Evolutionary conservation across 2,797 vertebrate genomes (phyloP).

Genomic region (Catamblyrhynchus diadema): DNA sequence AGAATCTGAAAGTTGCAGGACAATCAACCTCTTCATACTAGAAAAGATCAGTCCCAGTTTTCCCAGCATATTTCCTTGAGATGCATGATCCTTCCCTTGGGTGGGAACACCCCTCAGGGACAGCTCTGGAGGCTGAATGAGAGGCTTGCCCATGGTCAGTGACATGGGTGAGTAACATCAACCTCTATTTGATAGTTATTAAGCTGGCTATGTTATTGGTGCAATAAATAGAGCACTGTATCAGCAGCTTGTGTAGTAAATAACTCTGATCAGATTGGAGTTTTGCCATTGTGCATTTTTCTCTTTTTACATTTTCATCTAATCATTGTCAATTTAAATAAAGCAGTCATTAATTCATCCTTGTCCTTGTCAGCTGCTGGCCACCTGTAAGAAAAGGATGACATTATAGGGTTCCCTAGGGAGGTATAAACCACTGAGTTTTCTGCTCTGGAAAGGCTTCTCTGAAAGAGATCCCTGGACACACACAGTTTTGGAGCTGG

Average conservation of each 20-base stretch:
- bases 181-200: not conserved
- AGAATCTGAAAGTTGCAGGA: not conserved
- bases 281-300: not conserved
- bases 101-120: not conserved
- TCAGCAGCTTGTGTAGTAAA: not conserved
- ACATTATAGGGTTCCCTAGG: not conserved
- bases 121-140: not conserved
- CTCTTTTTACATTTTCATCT: not conserved
- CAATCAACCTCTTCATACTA: not conserved
- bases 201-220: not conserved
- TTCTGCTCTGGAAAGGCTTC: not conserved
- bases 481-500: not conserved
- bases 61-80: not conserved
- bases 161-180: not conserved
- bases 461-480: not conserved
- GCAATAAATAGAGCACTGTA: not conserved
- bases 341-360: not conserved
- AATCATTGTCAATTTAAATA: not conserved
- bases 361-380: not conserved
- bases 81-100: not conserved
- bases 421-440: not conserved
- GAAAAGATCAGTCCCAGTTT: not conserved
- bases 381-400: not conserved
- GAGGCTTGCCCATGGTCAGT: not conserved
- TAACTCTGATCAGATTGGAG: not conserved